These are phyloP conservation scores for Ia io DNA, from an alignment of 2,113 vertebrate species.

Conservation along the genomic window DNA sequence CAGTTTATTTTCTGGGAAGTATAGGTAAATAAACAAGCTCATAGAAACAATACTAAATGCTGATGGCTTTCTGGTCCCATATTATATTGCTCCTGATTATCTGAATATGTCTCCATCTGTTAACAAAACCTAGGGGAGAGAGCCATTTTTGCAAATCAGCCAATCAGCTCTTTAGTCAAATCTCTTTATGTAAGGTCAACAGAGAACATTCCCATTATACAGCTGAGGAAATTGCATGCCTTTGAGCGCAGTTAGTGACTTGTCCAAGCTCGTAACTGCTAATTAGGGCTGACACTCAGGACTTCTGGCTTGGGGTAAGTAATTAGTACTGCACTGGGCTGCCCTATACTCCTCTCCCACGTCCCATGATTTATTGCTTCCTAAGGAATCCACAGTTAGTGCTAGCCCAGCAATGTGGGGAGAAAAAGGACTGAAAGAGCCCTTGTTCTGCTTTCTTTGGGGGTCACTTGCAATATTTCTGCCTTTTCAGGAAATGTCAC, in stretches of 20 bases:
- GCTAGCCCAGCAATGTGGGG: neutral
- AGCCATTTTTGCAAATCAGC: neutral
- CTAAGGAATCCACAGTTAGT: neutral
- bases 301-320: neutral
- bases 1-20: constrained; percentile 6
- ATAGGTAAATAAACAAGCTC: neutral
- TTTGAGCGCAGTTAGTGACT: neutral
- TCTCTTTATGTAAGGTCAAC: neutral
- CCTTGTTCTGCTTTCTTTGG: neutral
- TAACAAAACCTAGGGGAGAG: neutral
- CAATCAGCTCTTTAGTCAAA: neutral
- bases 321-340: neutral
- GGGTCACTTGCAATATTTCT: neutral
- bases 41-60: neutral
- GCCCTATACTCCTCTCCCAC: neutral
- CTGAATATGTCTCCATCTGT: neutral
- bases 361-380: neutral
- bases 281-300: neutral
- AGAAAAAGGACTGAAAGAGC: neutral
- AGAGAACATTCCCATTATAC: neutral
- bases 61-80: neutral
- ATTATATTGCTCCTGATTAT: neutral
- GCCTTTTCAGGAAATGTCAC: neutral
- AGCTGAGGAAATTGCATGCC: neutral
- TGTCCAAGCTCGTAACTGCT: neutral